These are phyloP conservation scores for Resseliella maxima DNA, from an alignment of 2,888 invertebrate species.

Conservation along the genomic window DNA sequence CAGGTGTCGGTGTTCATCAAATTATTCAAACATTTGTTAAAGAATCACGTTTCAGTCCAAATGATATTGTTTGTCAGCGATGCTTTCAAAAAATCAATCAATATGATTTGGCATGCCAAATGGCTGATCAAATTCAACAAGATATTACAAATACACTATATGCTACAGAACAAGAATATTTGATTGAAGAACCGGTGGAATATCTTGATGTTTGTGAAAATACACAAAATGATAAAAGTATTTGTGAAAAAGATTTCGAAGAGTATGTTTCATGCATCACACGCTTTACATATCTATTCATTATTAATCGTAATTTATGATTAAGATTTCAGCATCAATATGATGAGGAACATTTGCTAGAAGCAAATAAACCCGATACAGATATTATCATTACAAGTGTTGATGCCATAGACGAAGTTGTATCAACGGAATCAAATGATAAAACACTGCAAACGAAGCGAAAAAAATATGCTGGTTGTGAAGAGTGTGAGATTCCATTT, in stretches of 20 bases:
- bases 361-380: not conserved
- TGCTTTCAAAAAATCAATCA: conserved; percentile 59
- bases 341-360: not conserved
- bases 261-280: not conserved
- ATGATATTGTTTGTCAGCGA: conserved; percentile 57
- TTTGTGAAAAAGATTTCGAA: not conserved
- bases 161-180: conserved; percentile 55
- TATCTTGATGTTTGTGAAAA: not conserved
- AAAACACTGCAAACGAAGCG: not conserved
- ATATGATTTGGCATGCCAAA: conserved; percentile 59
- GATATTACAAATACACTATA: conserved; percentile 58
- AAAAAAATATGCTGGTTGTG: not conserved
- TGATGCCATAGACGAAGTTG: not conserved
- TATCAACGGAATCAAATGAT: not conserved
- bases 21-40: conserved; percentile 16
- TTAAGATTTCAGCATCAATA: not conserved
- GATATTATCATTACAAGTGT: not conserved
- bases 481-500: not conserved
- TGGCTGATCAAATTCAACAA: conserved; percentile 58
- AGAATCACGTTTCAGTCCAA: not conserved
- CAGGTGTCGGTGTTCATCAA: not conserved
- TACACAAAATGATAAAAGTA: not conserved
- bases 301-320: not conserved
- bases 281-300: not conserved
- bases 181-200: not conserved